These are phyloP conservation scores for Brachypteracias leptosomus DNA, from an alignment of 2,113 vertebrate genomes.

Conservation along the genomic window DNA sequence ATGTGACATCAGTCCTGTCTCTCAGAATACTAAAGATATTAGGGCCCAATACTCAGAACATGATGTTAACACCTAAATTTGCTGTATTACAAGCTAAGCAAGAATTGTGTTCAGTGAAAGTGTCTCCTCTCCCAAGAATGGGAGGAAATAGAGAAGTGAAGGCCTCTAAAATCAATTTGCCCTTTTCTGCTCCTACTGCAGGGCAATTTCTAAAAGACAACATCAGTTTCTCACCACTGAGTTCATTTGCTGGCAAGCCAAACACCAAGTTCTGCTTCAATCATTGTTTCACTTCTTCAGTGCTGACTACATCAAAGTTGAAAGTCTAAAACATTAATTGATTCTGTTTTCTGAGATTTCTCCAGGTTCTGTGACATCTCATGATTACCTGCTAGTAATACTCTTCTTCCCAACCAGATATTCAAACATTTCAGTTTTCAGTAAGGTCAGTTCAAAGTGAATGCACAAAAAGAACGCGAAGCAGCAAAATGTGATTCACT, in stretches of 20 bases:
- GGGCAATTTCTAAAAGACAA: not conserved
- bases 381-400: not conserved
- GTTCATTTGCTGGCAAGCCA: not conserved
- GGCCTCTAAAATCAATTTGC: not conserved
- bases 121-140: not conserved
- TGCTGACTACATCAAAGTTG: not conserved
- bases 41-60: not conserved
- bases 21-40: not conserved
- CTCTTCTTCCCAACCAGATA: conserved; percentile 25
- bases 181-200: not conserved
- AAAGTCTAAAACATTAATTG: not conserved
- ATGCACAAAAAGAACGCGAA: conserved; percentile 29
- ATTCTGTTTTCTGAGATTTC: conserved; percentile 41
- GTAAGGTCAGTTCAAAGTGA: conserved; percentile 52
- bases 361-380: conserved; percentile 34
- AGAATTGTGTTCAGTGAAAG: not conserved
- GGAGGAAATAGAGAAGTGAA: not conserved
- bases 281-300: not conserved
- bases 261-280: not conserved
- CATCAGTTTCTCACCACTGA: not conserved
- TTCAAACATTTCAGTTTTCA: conserved; percentile 36
- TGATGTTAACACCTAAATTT: not conserved
- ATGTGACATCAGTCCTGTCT: not conserved
- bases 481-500: conserved; percentile 18
- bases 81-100: not conserved